phyloP scores from a whole-genome alignment of 2,797 vertebrate genomes.

The Clarias pachynema region DNA sequence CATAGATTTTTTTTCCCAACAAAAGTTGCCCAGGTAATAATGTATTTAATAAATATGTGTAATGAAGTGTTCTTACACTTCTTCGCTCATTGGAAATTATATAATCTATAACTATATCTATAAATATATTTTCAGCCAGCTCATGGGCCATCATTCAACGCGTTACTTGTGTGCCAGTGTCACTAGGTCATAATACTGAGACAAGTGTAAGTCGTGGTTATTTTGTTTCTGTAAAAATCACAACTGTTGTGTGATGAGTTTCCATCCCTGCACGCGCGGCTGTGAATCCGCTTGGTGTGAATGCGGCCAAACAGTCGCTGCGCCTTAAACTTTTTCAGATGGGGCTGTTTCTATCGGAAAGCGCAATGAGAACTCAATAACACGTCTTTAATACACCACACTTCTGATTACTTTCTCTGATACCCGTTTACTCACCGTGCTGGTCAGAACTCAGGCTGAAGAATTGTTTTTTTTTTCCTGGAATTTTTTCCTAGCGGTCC shows the following conservation, averaged over 20 bases:
- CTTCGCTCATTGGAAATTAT: no score
- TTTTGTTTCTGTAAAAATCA: neutral
- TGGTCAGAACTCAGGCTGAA: neutral
- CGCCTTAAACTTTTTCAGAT: neutral
- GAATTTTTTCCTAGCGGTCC: slow-evolving; percentile 14
- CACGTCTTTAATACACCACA: no score
- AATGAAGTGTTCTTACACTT: no score
- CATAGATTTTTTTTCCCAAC: no score
- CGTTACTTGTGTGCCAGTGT: no score
- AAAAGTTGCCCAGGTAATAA: no score
- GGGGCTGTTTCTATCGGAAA: neutral
- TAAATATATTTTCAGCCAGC: no score
- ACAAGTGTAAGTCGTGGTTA: neutral
- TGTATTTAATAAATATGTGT: no score
- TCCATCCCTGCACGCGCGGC: neutral
- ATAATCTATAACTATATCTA: no score
- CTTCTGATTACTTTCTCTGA: neutral
- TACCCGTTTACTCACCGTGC: slow-evolving; percentile 3
- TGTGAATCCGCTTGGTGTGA: neutral
- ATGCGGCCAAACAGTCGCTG: neutral
- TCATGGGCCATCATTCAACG: no score
- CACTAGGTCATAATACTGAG: no score
- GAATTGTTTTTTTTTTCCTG: neutral
- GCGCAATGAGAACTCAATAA: neutral
- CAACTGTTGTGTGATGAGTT: neutral